A percentile compares a stretch with the other conserved stretches of the same genome.
These are phyloP conservation scores for Campylorhamphus procurvoides DNA, from an alignment of 2,113 vertebrate species.

Conservation along the genomic window DNA sequence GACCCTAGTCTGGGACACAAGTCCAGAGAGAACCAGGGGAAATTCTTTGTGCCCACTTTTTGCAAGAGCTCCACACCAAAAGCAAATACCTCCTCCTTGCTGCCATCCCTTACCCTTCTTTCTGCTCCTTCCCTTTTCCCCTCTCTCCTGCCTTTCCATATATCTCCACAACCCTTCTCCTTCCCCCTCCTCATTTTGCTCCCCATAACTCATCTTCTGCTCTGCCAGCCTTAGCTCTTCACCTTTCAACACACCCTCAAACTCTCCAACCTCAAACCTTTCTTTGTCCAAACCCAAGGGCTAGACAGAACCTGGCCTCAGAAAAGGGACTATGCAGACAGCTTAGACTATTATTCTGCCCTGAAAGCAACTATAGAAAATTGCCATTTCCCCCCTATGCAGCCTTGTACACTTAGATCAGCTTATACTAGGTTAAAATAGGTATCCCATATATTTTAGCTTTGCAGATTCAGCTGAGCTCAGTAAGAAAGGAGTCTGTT, in stretches of 20 bases:
- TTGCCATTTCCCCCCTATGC: background rate
- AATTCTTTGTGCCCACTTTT: background rate
- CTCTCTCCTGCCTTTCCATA: background rate
- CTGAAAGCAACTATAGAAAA: background rate
- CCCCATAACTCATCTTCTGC: background rate
- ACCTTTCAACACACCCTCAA: background rate
- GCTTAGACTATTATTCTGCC: background rate
- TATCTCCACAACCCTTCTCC: background rate
- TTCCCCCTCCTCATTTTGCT: background rate
- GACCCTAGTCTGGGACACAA: background rate
- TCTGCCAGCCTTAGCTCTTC: background rate
- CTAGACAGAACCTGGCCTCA: background rate
- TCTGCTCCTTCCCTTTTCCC: background rate
- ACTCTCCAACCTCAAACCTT: background rate
- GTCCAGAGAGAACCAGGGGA: background rate
- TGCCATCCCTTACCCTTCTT: background rate
- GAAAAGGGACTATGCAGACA: background rate
- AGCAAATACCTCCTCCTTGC: background rate
- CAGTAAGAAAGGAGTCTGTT: background rate
- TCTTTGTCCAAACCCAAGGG: background rate
- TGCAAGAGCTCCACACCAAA: background rate
- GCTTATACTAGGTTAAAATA: conserved; percentile 16
- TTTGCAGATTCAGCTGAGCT: background rate
- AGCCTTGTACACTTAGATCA: background rate
- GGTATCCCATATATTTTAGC: conserved; percentile 2